Base-by-base conservation (phyloP, 64 coral and sea anemone genomes). In the Pachyseris speciosa region DNA sequence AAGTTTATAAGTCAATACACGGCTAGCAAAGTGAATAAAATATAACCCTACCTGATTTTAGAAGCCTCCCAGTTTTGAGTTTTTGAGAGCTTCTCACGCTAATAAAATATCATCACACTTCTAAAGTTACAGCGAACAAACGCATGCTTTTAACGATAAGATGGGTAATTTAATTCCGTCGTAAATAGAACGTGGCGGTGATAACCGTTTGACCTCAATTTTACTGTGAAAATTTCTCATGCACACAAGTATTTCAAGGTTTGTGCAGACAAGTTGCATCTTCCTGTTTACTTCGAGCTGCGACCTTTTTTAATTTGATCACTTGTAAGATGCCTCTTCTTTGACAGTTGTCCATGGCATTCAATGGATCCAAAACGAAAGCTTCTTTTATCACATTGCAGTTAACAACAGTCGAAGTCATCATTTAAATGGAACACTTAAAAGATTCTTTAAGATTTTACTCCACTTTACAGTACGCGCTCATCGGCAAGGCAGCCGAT, bases 111-210 rank as follows among this genome's bases (percentile, higher is more conserved):
- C 66, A 15, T 69, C 20, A 5, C 66, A 17, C 13, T 33, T 69
- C 66, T 69, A 36, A 12, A 33, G 30, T 69, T 38, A 69, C 66
- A 69, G 29, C 66, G 30, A 69, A 34, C 30, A 69, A 69, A 69
- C 0, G 66, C 33, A 36, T 69, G 66, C 30, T 38, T 69, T 33
- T 17, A 37, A 19, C 33, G 66, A 69, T 69, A 38, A 69, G 66
- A 4, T n/a, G 30, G 66, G 66, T 69, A 69, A 69, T 69, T 69
- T 33, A 69, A 69, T 69, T 69, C n/a, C n/a, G n/a, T n/a, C n/a
- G 12, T 37, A 36, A 36, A 37, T 69, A 32, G 30, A 69, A 69
- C 37, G 32, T 32, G 33, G 12, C 15, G 32, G 15, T 69, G 66
- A 69, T 69, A 69, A 69, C 30, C 66, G 37, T 69, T 69, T 69